Base-by-base conservation (phyloP, 2,113 vertebrate species). In the Pyrgilauda ruficollis region DNA sequence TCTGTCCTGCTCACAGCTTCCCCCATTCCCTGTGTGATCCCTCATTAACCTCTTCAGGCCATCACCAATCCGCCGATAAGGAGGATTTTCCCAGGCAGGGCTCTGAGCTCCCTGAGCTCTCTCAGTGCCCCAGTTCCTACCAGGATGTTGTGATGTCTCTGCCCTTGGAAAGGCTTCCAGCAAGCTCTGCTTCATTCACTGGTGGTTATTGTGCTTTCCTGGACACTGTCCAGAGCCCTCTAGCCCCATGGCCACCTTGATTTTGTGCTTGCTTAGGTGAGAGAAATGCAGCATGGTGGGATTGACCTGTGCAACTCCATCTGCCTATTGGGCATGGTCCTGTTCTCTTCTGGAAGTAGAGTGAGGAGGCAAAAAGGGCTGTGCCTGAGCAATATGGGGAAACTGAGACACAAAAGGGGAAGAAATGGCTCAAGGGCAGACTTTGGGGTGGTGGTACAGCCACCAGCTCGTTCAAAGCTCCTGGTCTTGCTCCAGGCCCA, bases 31-130 rank as follows among this genome's bases (percentile, higher is more conserved):
- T 15, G 6, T 4, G 2, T 8, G 15, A 23, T 50, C 39, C 39
- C 59, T 78, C 27, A 50, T 41, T 27, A 20, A 26, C 18, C 19
- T 43, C 47, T 66, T 66, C 28, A 67, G 62, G 47, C 37, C 8
- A 3, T 24, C 3, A 2, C 46, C 21, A 47, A 47, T 69, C 15
- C 35, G 16, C 43, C 1, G 1, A 6, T 11, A 27, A 27, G 46
- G 46, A n/a, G 21, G 10, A 35, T 66, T 37, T 66, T 53, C 22
- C 37, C 39, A 39, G 28, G 52, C 37, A 37, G 27, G 35, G 11
- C 62, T 49, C 61, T 2, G 20, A 85, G 50, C 69, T 85, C 61
- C 53, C 50, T 6, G 20, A 85, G 50, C 69, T 85, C 61, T 59
- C 50, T 6, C 24, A 33, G 43, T 14, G 47, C 62, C 72, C 47